Evolutionary conservation across 35 echinoderm and acorn worm genomes (phyloP), one percentile per base, ranked within the genome.

Genomic region (Ophiothrix spiculata): DNA sequence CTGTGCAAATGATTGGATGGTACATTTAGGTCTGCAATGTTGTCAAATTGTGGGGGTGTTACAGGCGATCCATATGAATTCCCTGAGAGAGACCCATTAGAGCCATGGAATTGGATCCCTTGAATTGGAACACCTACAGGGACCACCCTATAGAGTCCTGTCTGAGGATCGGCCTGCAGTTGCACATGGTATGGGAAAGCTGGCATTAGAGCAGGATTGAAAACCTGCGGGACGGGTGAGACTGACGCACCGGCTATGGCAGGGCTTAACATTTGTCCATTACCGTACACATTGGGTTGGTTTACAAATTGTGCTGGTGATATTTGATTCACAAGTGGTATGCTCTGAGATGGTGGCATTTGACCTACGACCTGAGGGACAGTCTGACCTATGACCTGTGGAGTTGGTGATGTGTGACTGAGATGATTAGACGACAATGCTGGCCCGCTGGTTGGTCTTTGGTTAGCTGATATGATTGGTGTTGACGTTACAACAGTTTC

Each of bases 81-180:
- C 25, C 60, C 60, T 69, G 60, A 69, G 23, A 69, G 60, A 69
- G 60, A 69, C 8, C 54, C 81, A 84, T 54, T 54, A 11, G 81
- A 84, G 54, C 81, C 56, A 32, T 84, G 81, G 37, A 78, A 23
- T 45, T 39, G 40, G 8, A 78, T 23, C 33, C 38, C 83, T 74
- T 86, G 82, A 17, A 78, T n/a, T 49, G 94, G 86, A 42, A 83
- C 34, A 16, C 56, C 88, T 1, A 97, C 41, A 38, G 95, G 91
- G 56, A 97, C 49, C 54, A 97, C 88, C 1, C 88, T 56, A 54
- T 91, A 97, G 13, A 97, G 81, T n/a, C 95, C 95, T 64, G 95
- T 97, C 17, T 90, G 56, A 23, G 95, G 95, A 54, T 97, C 95
- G 84, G 90, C 91, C 15, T 93, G 91, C 35, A 97, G 83, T 17